Evolutionary conservation across 2,888 invertebrate genomes (phyloP), one percentile per base, ranked within the genome.

Genomic region (Coremacera marginata): DNA sequence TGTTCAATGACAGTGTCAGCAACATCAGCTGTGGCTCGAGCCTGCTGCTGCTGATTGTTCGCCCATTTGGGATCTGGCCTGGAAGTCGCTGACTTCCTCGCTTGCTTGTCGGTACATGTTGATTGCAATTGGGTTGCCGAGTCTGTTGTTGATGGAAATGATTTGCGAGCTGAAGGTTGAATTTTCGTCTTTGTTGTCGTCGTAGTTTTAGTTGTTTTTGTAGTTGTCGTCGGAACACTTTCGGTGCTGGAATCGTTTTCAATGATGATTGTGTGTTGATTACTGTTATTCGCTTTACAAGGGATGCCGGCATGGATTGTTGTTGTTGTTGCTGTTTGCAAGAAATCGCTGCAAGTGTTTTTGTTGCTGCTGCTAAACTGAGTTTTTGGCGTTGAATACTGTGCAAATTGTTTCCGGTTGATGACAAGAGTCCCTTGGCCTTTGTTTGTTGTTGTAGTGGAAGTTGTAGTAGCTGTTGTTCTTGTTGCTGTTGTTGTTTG

Each of bases 371-470:
- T 68, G 77, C 14, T 75, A 67, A 2, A 72, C 67, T 67, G 57
- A 37, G 52, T 49, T 27, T 57, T 76, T 19, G 72, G 80, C 44
- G 76, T 79, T 81, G 82, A 78, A 79, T 82, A 77, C 63, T 79
- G 79, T 80, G 82, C 81, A 85, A 86, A 85, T 86, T 84, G 86
- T 81, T 85, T 86, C 82, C 86, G 85, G 78, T 83, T 78, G 80
- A 78, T 79, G 79, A 78, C 75, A 60, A 49, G 22, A 62, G 60
- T 70, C 71, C 71, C 76, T 55, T 75, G 68, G 55, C 63, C 49
- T 71, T 75, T 73, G 65, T 76, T 79, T 55, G 44, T 75, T 44
- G 75, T 75, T 77, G 78, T 73, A 60, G 81, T 77, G 78, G 75
- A 72, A 75, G 67, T 52, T 71, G 70, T 25, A 27, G 25, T 16